These are phyloP conservation scores for Torymus auratus DNA, from an alignment of 2,888 invertebrate genomes.

Conservation along the genomic window DNA sequence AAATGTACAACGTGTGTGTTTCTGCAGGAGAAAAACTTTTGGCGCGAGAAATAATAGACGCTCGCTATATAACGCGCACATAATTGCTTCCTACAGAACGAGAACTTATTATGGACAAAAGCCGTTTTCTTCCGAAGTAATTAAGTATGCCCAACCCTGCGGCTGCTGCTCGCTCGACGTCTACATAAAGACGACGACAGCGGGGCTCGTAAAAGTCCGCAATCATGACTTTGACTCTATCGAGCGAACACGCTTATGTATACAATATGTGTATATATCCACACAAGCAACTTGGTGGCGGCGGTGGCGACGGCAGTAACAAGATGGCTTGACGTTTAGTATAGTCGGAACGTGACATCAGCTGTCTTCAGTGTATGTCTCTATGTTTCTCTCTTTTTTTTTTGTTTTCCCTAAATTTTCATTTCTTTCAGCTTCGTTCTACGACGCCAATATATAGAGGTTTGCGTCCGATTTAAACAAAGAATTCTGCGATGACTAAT, in stretches of 20 bases:
- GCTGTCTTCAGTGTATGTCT: slow-evolving; percentile 35
- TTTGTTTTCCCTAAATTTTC: slow-evolving; percentile 28
- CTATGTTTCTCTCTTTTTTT: slow-evolving; percentile 15
- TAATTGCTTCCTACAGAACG: slow-evolving; percentile 26
- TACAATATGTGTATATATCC: slow-evolving; percentile 4
- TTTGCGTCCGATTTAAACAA: slow-evolving; percentile 31
- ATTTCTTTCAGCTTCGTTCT: slow-evolving; percentile 10
- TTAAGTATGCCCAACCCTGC: slow-evolving; percentile 31
- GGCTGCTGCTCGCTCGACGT: no score
- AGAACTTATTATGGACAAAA: background rate
- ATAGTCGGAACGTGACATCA: slow-evolving; percentile 42
- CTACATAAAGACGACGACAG: no score
- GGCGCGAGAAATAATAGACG: slow-evolving; percentile 9
- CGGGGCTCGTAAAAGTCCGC: slow-evolving; percentile 13
- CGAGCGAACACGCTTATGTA: slow-evolving; percentile 33
- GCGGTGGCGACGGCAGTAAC: slow-evolving; percentile 17
- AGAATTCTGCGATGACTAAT: slow-evolving; percentile 30
- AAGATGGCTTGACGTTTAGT: slow-evolving; percentile 35
- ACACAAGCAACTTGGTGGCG: slow-evolving; percentile 48
- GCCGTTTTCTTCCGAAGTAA: slow-evolving; percentile 48
- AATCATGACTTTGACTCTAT: slow-evolving; percentile 43
- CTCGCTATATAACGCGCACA: slow-evolving; percentile 20
- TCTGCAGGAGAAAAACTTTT: slow-evolving; percentile 33
- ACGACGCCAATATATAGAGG: background rate
- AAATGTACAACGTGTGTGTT: slow-evolving; percentile 39